Evolutionary conservation across 2,888 invertebrate species (phyloP).

Genomic region (Frankliniella fusca): DNA sequence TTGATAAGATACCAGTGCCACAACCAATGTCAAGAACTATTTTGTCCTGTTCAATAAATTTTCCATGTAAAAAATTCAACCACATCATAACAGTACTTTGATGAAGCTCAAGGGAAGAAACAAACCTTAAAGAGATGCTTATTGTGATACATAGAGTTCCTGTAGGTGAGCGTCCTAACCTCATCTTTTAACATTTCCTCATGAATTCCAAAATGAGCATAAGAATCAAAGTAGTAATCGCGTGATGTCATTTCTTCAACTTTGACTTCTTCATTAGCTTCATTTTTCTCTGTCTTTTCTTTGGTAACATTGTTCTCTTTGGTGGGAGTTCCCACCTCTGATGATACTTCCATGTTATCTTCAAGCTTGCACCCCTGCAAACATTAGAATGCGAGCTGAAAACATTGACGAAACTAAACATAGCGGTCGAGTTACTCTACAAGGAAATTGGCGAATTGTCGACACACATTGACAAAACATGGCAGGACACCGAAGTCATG

Average conservation of each 20-base stretch:
- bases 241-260: conserved; percentile 98
- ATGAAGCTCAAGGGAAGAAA: background rate
- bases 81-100: background rate
- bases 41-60: conserved; percentile 52
- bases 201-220: conserved; percentile 99
- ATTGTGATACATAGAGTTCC: conserved; percentile 99
- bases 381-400: background rate
- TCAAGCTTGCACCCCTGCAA: conserved; percentile 11
- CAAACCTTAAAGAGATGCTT: conserved; percentile 84
- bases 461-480: too few species aligned
- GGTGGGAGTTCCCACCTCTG: background rate
- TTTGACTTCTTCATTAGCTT: conserved; percentile 58
- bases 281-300: conserved; percentile 19
- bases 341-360: background rate
- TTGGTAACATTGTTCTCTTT: background rate
- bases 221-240: conserved; percentile 99
- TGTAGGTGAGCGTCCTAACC: conserved; percentile 94
- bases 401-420: too few species aligned
- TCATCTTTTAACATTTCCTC: conserved; percentile 99
- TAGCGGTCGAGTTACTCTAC: too few species aligned
- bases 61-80: conserved; percentile 10
- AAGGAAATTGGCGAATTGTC: too few species aligned
- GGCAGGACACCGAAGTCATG: too few species aligned
- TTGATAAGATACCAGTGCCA: conserved; percentile 97
- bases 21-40: conserved; percentile 96